Evolutionary conservation across 2,113 vertebrate species (phyloP).

Genomic region (Acrocephalus kingi): DNA sequence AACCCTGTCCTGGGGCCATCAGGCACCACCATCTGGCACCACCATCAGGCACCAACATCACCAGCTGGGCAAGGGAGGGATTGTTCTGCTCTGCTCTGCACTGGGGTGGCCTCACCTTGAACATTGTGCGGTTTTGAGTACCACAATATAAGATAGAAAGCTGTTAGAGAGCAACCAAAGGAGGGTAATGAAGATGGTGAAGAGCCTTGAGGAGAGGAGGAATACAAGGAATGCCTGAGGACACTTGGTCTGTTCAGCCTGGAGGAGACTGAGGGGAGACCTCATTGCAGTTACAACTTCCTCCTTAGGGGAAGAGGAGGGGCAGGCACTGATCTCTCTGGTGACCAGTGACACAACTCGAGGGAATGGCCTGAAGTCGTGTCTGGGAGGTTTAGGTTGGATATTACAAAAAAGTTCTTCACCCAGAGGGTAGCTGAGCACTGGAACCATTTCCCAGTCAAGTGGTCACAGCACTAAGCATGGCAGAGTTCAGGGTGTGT

Average conservation of each 20-base stretch:
- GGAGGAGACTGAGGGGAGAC: neutral
- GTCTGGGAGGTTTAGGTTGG: neutral
- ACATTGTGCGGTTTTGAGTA: rapidly evolving
- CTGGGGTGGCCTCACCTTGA: neutral
- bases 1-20: no score
- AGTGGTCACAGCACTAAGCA: neutral
- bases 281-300: neutral
- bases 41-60: neutral
- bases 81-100: neutral
- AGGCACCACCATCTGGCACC: neutral
- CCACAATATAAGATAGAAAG: neutral
- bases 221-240: neutral
- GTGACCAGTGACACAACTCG: no score
- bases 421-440: no score
- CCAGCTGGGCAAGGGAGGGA: neutral
- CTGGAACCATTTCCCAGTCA: neutral
- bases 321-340: neutral
- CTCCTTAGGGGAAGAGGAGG: rapidly evolving
- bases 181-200: neutral
- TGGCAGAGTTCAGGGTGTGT: neutral
- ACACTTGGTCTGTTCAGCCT: neutral
- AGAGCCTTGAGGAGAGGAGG: neutral
- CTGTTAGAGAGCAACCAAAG: neutral
- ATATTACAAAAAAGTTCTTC: neutral
- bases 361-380: neutral